Evolutionary conservation across 2,113 vertebrate genomes (phyloP).

Genomic region (rat (Rattus norvegicus)): GRCr8 NC_086022.1:78794001-78794500

Average conservation of each 20-base stretch:
- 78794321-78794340: neutral
- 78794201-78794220: slow-evolving; percentile 70
- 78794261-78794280: slow-evolving; percentile 68
- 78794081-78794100: neutral
- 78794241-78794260: slow-evolving; percentile 75
- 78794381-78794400: neutral
- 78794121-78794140: slow-evolving; percentile 25
- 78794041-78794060: neutral
- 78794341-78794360: neutral
- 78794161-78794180: slow-evolving; percentile 32
- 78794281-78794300: slow-evolving; percentile 73
- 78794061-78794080: accelerated
- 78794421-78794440: neutral
- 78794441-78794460: neutral
- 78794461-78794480: no score
- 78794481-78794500: neutral
- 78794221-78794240: slow-evolving; percentile 69
- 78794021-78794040: neutral
- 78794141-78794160: neutral
- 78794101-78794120: slow-evolving; percentile 66
- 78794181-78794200: slow-evolving; percentile 75
- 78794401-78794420: neutral
- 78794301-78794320: neutral
- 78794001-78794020: neutral
- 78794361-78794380: neutral